Base-by-base conservation (phyloP, 2,888 invertebrate species). In the Andrena camellia region DNA sequence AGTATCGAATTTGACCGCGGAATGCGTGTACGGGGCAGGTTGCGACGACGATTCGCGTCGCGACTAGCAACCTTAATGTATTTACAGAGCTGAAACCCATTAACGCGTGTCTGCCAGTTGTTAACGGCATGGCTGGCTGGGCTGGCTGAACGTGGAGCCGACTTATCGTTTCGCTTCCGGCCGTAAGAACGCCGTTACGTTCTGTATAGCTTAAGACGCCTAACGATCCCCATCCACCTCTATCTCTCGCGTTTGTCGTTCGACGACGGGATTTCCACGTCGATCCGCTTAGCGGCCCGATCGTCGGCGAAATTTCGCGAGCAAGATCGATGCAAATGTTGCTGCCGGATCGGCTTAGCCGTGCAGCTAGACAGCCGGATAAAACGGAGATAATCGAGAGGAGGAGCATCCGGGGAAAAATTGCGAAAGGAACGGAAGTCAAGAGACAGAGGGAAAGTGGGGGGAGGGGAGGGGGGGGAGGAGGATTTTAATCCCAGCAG, bases 21-120 rank as follows among this genome's bases (percentile, higher is more conserved):
- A 76, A 78, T 78, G 59, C 78, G 64, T 66, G 59, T 63, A 48
- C 23, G 52, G 42, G 33, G 57, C 57, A 23, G 57, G 79, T 76
- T 84, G 73, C 83, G 81, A 80, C 78, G 81, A 76, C 88, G 82
- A 89, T 87, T 87, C 88, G 87, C 89, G 86, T 76, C 76, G 79
- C 79, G 79, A 82, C 84, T 81, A 74, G 84, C 78, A 80, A 74
- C 84, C 78, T 90, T 90, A 90, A 91, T 91, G 90, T 91, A 91
- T 91, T 91, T 91, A 90, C 90, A 90, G 86, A 91, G 87, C 89
- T 88, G 90, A 90, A 90, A 90, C 84, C 89, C 91, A 90, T 91
- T 91, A 90, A 91, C 88, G 88, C 87, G 84, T 86, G 88, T 90
- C 88, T 87, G 89, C 86, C 86, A 85, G 89, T 90, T 89, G 89